Evolutionary conservation across 2,113 vertebrate species (phyloP), one percentile per base, ranked within the genome.

Genomic region (Paedocypris sp.): DNA sequence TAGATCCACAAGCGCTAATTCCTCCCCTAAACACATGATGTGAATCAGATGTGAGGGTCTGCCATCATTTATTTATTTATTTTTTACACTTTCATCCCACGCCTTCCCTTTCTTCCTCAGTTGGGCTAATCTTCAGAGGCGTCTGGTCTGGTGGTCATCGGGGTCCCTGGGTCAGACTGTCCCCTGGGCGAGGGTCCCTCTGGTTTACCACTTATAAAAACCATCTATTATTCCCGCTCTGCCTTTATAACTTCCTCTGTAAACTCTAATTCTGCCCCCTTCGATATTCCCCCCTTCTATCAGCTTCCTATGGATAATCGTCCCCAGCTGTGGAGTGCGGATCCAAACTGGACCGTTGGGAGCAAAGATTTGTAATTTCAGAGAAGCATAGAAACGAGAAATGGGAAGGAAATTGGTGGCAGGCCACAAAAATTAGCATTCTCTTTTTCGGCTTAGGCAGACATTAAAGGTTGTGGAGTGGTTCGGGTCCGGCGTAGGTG

Each of bases 401-500:
- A 82, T 66, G 67, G 41, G 64, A 64, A 39, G 74, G 71, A 80
- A 86, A 85, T 80, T 81, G 83, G 79, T 84, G 77, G 75, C 80
- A 86, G 79, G 74, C 79, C 74, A 70, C 66, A 74, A 50, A 83
- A 84, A 84, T 84, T 86, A 83, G 77, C 80, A 83, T 85, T 85
- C 78, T 77, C n/a, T n/a, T n/a, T 85, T 78, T 73, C 16, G 72
- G 73, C 74, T 77, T 82, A 73, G 67, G 68, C 73, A 73, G 61
- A 67, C 78, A 82, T 85, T 78, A 83, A 78, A 84, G 70, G 80
- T 83, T 78, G 81, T 85, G 80, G 74, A 79, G 80, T 63, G 68
- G 72, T 70, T 77, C n/a, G 80, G 81, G 62, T 79, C 79, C 77
- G 76, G 33, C 76, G 74, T 75, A 68, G 67, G n/a, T n/a, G n/a